Evolutionary conservation across 2,113 vertebrate genomes (phyloP).

Genomic region (Microcebus tavaratra): DNA sequence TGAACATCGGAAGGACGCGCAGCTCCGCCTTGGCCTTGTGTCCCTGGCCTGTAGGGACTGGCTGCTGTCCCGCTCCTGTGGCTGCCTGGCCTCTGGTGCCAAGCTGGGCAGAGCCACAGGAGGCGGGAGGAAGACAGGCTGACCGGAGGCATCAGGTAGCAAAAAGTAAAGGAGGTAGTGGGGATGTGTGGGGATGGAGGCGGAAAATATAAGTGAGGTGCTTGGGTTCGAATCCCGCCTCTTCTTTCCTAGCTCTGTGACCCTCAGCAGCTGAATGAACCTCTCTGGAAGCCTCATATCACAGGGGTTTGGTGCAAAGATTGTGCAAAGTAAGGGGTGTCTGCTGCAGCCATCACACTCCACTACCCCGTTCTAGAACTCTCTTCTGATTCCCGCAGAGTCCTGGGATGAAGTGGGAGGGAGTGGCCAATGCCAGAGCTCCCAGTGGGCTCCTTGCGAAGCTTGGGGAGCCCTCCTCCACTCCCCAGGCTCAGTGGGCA

Average conservation of each 20-base stretch:
- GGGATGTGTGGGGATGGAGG: fast-evolving
- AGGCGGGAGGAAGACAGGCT: not conserved
- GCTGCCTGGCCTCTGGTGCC: not conserved
- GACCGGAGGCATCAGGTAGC: not conserved
- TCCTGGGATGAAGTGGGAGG: not conserved
- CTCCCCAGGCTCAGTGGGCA: not conserved
- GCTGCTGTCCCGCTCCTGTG: not conserved
- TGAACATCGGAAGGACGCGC: not conserved
- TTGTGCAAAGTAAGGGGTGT: not conserved
- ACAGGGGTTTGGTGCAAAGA: not conserved
- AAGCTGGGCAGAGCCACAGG: not conserved
- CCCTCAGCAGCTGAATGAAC: not conserved
- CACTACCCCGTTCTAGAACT: not conserved
- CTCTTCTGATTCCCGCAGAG: not conserved
- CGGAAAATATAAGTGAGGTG: not conserved
- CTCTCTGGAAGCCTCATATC: not conserved
- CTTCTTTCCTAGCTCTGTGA: not conserved
- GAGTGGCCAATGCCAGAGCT: fast-evolving
- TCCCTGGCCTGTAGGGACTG: not conserved
- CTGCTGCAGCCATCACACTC: not conserved
- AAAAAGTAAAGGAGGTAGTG: not conserved
- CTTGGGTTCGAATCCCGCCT: not conserved
- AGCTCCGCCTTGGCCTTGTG: not conserved
- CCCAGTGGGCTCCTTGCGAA: not conserved
- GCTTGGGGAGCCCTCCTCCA: fast-evolving